These are phyloP conservation scores for Callithrix jacchus DNA, from an alignment of 2,113 vertebrate species.

Conservation along the genomic window DNA sequence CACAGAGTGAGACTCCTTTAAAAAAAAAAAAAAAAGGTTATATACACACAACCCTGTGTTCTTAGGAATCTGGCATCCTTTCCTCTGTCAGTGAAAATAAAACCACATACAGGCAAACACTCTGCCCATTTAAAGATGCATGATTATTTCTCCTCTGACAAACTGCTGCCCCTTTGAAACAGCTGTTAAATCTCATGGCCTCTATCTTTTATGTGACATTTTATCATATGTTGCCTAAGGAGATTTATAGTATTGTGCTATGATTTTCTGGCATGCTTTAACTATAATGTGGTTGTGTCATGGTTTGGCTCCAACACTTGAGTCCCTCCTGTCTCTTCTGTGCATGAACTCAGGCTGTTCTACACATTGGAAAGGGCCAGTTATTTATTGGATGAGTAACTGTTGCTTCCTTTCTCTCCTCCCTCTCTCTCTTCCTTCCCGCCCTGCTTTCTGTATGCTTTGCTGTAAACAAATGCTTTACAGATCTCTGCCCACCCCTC, in stretches of 20 bases:
- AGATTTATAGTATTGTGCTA: not conserved
- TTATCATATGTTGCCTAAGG: not conserved
- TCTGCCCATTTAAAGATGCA: not conserved
- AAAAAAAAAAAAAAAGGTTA: not conserved
- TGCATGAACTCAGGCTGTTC: fast-evolving
- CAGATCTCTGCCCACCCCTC: fast-evolving
- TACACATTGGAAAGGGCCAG: not conserved
- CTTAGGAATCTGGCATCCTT: not conserved
- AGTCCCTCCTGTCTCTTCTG: not conserved
- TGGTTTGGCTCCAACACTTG: not conserved
- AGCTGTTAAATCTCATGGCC: not conserved
- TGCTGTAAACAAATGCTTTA: not conserved
- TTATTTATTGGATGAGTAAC: not conserved
- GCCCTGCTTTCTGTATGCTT: not conserved
- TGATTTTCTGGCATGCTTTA: not conserved
- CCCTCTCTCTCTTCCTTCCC: not conserved
- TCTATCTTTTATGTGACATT: not conserved
- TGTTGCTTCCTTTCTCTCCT: not conserved
- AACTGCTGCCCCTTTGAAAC: not conserved
- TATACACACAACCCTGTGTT: not conserved
- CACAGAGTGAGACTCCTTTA: too few species aligned
- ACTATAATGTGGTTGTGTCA: not conserved
- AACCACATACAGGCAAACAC: not conserved
- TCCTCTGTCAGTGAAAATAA: not conserved
- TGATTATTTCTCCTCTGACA: not conserved